Base-by-base conservation (phyloP, 1,140 invertebrate species). In the Macrocentrus cingulum region DNA sequence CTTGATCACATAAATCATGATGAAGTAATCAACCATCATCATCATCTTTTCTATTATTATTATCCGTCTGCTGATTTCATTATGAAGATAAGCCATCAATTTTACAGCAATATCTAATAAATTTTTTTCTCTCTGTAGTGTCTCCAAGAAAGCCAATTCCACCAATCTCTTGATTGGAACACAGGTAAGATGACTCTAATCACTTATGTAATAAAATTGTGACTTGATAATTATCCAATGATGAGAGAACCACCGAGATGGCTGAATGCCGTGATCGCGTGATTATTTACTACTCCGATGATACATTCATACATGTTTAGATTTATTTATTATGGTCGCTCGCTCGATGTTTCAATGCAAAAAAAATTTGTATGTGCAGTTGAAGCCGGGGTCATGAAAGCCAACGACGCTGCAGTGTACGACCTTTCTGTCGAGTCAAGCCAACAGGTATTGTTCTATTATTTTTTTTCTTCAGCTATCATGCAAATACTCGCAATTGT, bases 251-350 rank as follows among this genome's bases (percentile, higher is more conserved):
- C 65, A 64, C 65, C 65, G 66, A 69, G 59, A 67, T 67, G 59
- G 61, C 39, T 67, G 66, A 68, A 13, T 58, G 66, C 63, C 50
- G 56, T 68, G 66, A 68, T 65, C n/a, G n/a, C n/a, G n/a, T 60
- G 42, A 32, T 5, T 46, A 46, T 46, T 46, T 46, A 22, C 44
- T 46, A 46, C 44, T 46, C 44, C 25, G 44, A 46, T 9, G 13
- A 49, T 32, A n/a, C 9, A 15, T 32, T 49, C 13, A 13, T 9
- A 48, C 22, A 2, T 22, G 22, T 16, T 49, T 49, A 49, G 4
- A n/a, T 32, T 49, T 5, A 32, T 49, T 4, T 13, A 49, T 13
- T 6, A 34, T 7, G 23, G 3, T 9, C 29, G 7, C 11, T 18
- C 22, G 9, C 13, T 13, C 22, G 22, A 25, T 13, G 25, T 18